These are phyloP conservation scores for Papilio protenor DNA, from an alignment of 2,888 invertebrate genomes.

Conservation along the genomic window DNA sequence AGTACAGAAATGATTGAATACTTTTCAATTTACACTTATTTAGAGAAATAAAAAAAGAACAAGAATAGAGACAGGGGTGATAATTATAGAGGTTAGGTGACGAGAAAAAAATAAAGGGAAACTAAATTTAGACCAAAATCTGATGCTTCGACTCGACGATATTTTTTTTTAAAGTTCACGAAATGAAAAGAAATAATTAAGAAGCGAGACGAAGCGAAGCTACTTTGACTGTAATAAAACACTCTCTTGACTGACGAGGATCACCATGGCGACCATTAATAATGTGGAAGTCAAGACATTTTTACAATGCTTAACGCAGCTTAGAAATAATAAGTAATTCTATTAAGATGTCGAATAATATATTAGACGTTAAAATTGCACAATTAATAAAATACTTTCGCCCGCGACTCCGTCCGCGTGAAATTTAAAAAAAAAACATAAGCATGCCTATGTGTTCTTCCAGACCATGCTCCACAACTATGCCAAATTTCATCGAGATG, in stretches of 20 bases:
- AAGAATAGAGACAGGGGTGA: constrained; percentile 58
- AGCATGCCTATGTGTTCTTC: no score
- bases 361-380: background rate
- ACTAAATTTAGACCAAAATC: constrained; percentile 80
- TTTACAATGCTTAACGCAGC: constrained; percentile 49
- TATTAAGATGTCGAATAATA: background rate
- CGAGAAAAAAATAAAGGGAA: constrained; percentile 65
- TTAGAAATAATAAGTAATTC: background rate
- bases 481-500: no score
- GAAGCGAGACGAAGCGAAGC: constrained; percentile 70
- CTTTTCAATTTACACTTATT: constrained; percentile 33
- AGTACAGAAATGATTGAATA: constrained; percentile 25
- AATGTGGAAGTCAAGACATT: constrained; percentile 56
- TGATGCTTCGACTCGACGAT: constrained; percentile 70
- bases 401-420: no score
- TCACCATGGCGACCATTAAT: constrained; percentile 61
- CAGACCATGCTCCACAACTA: no score
- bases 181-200: constrained; percentile 80
- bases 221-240: constrained; percentile 74
- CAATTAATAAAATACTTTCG: background rate
- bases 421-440: no score
- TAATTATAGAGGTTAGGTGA: constrained; percentile 64
- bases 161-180: constrained; percentile 68
- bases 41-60: constrained; percentile 51
- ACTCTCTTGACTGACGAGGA: constrained; percentile 73